Conservation (phyloP, 2,888 invertebrate genomes). For the Glyphotaelius pellucidus region DNA sequence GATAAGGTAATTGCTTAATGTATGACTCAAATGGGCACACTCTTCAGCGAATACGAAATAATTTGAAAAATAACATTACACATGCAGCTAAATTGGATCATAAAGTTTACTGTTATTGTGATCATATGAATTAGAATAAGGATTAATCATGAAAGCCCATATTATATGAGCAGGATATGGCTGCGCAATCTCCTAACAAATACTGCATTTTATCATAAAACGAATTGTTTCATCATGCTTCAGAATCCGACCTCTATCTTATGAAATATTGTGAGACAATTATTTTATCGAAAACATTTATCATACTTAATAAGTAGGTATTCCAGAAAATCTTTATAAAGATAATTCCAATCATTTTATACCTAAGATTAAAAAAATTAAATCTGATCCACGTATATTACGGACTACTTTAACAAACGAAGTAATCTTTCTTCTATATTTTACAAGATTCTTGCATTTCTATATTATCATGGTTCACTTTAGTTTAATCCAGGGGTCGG, state of each 20-base stretch:
- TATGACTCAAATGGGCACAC: conserved; percentile 19
- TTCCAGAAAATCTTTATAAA: no score
- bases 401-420: no score
- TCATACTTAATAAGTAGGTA: no score
- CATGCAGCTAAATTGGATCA: background rate
- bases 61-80: background rate
- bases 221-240: background rate
- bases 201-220: background rate
- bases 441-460: no score
- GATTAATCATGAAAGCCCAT: background rate
- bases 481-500: no score
- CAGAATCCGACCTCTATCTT: background rate
- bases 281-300: background rate
- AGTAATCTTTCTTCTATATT: no score
- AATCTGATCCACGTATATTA: no score
- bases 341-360: no score
- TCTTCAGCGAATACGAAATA: background rate
- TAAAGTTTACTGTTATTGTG: background rate
- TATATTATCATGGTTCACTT: no score
- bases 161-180: background rate
- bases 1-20: conserved; percentile 36
- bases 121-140: background rate
- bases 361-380: no score
- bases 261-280: background rate
- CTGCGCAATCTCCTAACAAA: background rate